Percentiles rank a stretch among this genome's conserved stretches.
These are phyloP conservation scores for Lontra canadensis DNA, from an alignment of 2,113 vertebrate genomes.

Conservation along the genomic window DNA sequence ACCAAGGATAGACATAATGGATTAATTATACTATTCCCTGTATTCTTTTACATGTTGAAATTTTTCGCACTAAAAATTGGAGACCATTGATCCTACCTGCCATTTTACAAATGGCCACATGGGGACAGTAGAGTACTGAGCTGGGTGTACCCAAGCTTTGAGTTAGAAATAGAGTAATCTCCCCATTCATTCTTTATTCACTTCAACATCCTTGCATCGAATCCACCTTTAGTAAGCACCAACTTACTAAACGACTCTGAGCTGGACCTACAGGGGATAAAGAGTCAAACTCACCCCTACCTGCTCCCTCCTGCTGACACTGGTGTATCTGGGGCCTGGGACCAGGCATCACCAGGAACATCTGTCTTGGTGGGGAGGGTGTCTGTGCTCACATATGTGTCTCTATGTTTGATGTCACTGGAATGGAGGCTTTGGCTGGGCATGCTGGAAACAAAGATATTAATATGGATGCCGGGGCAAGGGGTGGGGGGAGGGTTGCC, in stretches of 20 bases:
- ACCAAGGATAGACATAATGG: background rate
- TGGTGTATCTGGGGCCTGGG: background rate
- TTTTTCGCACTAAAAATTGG: background rate
- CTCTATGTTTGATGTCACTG: background rate
- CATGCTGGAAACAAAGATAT: background rate
- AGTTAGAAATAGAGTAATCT: background rate
- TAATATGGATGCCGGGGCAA: background rate
- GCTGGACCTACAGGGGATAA: background rate
- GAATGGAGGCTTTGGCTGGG: background rate
- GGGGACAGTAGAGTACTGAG: slow-evolving; percentile 1
- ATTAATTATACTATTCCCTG: background rate
- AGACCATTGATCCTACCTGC: background rate
- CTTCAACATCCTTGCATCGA: background rate
- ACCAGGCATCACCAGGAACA: background rate
- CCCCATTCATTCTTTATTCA: background rate
- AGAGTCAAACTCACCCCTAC: background rate
- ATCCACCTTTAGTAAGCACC: background rate
- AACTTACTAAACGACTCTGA: background rate
- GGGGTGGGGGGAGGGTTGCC: background rate
- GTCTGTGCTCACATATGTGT: background rate
- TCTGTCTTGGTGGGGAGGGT: background rate
- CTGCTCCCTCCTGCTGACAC: background rate
- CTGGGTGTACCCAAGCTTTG: background rate
- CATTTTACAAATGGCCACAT: slow-evolving; percentile 34
- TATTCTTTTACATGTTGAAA: background rate